phyloP scores from a whole-genome alignment of 2,797 vertebrate species.

The Malurus splendens region DNA sequence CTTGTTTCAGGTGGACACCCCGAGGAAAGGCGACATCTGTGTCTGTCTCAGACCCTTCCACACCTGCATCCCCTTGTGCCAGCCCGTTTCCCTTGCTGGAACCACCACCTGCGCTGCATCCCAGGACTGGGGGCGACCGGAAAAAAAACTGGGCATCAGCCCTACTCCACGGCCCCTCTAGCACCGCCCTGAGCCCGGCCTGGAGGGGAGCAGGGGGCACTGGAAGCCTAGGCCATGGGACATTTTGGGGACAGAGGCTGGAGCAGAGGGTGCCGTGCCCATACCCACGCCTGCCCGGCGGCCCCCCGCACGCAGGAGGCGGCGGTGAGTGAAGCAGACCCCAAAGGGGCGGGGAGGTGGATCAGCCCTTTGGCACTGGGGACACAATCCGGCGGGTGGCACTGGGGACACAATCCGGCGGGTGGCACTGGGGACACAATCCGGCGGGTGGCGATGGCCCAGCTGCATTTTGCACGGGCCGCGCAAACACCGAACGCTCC shows the following conservation, averaged over 20 bases:
- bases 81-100: background rate
- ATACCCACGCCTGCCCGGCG: background rate
- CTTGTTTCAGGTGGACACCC: background rate
- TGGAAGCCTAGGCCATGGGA: too few relatives aligned
- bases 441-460: too few relatives aligned
- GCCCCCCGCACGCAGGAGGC: too few relatives aligned
- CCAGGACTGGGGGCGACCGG: fast-evolving
- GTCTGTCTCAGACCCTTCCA: background rate
- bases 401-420: too few relatives aligned
- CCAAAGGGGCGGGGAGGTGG: too few relatives aligned
- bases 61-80: fast-evolving
- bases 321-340: background rate
- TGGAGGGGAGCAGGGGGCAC: fast-evolving
- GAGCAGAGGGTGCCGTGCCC: background rate
- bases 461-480: too few relatives aligned
- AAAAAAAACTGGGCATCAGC: background rate
- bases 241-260: background rate
- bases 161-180: background rate
- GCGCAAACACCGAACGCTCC: too few relatives aligned
- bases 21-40: background rate
- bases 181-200: background rate
- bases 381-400: fast-evolving
- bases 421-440: too few relatives aligned
- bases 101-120: fast-evolving
- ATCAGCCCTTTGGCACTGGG: fast-evolving